Evolutionary conservation across 2,113 vertebrate species (phyloP), one percentile per base, ranked within the genome.

Genomic region (Myocastor coypus): DNA sequence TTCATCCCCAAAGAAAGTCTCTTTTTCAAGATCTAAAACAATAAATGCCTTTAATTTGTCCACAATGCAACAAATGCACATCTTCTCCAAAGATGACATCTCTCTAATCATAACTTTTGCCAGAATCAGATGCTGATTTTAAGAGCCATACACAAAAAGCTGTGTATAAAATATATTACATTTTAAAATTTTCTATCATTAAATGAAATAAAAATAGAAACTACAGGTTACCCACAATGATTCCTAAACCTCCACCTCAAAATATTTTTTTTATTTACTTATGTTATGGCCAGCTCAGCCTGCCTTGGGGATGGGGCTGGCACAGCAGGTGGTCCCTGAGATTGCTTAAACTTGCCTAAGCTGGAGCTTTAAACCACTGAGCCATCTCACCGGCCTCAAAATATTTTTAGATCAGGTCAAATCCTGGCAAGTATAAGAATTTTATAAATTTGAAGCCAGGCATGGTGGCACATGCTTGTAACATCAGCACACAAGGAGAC

Each of bases 181-280:
- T 16, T 46, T 77, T 42, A 55, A 92, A 93, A 83, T 88, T 83
- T 80, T 52, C 59, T 89, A 78, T 85, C 78, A 73, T 61, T 92
- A 92, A 95, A 94, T 20, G 8, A 83, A 85, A 52, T 26, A 87
- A 87, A 95, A 93, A 61, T 7, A 82, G 13, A 91, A 86, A 87
- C 16, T 37, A 84, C 90, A 66, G 30, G 37, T 42, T 42, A 94
- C 69, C 34, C 83, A 75, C 94, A 89, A 91, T 87, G 30, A 46
- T 85, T 92, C 63, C 64, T 83, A 91, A 93, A 84, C 12, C 52
- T 86, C 63, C 16, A 92, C 19, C 26, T 5, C 16, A 32, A 94
- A 89, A 75, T 32, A 92, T 26, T 57, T 87, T 78, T 80, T 83
- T 46, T 46, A 46, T 46, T 46, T 46, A 46, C 8, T 46, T 46